Evolutionary conservation across 2,113 vertebrate genomes (phyloP).

Genomic region (Mormoops blainvillei): DNA sequence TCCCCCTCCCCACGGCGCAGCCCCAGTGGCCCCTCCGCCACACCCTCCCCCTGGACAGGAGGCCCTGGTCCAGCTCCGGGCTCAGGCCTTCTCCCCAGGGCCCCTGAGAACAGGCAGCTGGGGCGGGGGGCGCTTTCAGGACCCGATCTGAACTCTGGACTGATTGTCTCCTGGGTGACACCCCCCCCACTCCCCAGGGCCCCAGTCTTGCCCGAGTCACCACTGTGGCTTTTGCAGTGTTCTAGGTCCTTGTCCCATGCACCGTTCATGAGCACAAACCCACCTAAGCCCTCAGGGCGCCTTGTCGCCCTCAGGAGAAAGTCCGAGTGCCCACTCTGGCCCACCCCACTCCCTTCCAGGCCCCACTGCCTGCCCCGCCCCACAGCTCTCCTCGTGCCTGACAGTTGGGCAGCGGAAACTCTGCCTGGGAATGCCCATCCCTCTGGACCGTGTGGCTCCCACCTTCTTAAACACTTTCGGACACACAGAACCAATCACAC

Average conservation of each 20-base stretch:
- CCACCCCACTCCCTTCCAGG: accelerated
- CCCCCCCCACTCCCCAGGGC: background rate
- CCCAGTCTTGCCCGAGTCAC: background rate
- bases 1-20: background rate
- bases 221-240: background rate
- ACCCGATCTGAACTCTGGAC: background rate
- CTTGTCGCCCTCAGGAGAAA: background rate
- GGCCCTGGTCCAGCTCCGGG: background rate
- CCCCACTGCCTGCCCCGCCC: background rate
- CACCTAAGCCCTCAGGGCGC: background rate
- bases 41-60: background rate
- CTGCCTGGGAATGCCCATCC: background rate
- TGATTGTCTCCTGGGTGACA: background rate
- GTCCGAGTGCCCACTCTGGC: background rate
- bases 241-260: background rate
- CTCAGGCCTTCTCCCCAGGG: background rate
- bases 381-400: background rate
- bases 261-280: background rate
- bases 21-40: background rate
- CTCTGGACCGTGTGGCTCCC: background rate
- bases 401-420: background rate
- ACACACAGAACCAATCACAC: accelerated
- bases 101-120: background rate
- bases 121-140: background rate
- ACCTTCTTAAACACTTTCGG: background rate